Evolutionary conservation across 2,113 vertebrate species (phyloP).

Genomic region (Grammomys surdaster): DNA sequence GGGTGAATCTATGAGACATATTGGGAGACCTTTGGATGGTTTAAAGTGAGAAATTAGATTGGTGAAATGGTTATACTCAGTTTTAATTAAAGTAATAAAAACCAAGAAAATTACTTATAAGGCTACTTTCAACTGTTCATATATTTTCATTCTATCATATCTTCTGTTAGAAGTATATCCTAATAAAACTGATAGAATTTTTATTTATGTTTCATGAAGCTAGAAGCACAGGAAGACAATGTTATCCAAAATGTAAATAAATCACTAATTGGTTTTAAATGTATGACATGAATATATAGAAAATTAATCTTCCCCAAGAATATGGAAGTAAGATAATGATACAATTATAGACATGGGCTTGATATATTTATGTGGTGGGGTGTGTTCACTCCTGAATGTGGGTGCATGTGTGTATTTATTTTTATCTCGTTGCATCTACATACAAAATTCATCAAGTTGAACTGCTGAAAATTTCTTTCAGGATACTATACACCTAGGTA

Average conservation of each 20-base stretch:
- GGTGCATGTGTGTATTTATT: background rate
- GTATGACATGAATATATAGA: background rate
- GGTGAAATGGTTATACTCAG: background rate
- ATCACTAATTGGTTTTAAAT: background rate
- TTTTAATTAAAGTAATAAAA: background rate
- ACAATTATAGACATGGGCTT: background rate
- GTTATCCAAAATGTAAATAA: background rate
- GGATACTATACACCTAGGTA: background rate
- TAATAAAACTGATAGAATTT: rapidly evolving
- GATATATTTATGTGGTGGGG: background rate
- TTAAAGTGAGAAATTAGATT: background rate
- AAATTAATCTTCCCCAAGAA: background rate
- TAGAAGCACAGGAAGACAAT: background rate
- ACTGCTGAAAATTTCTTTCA: background rate
- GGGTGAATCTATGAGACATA: background rate
- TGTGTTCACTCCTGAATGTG: rapidly evolving
- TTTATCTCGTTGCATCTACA: background rate
- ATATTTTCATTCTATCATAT: background rate
- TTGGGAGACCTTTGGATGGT: background rate
- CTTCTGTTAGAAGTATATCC: rapidly evolving
- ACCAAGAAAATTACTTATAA: background rate
- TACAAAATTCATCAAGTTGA: background rate
- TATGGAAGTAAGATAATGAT: background rate
- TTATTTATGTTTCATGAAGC: too few relatives aligned
- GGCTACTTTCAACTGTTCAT: background rate